Evolutionary conservation across 2,113 vertebrate species (phyloP).

Genomic region (Smithornis capensis): DNA sequence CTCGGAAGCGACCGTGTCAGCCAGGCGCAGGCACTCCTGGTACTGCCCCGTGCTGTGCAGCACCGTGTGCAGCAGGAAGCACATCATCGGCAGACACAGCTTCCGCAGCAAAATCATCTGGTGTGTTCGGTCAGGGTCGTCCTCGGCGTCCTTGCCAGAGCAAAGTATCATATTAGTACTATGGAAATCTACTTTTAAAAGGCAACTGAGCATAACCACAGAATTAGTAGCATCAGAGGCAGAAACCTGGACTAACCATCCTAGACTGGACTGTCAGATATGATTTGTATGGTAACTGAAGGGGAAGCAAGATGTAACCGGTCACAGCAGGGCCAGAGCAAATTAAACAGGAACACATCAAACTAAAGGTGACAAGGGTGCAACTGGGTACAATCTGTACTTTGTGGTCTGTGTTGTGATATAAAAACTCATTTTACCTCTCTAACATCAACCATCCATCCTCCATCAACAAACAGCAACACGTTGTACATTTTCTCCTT

Average conservation of each 20-base stretch:
- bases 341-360: not conserved
- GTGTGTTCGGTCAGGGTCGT: conserved; percentile 84
- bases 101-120: conserved; percentile 88
- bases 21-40: conserved; percentile 91
- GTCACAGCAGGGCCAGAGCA: not conserved
- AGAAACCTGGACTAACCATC: not conserved
- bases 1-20: conserved; percentile 90
- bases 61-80: conserved; percentile 89
- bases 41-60: conserved; percentile 88
- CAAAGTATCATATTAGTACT: rapidly evolving
- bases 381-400: not conserved
- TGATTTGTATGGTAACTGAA: not conserved
- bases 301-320: not conserved
- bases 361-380: not conserved
- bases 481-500: conserved; percentile 98
- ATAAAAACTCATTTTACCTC: conserved; percentile 75
- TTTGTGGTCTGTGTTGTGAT: rapidly evolving
- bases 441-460: conserved; percentile 97
- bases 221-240: not conserved
- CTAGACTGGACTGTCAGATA: not conserved
- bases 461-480: conserved; percentile 94
- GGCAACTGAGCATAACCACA: rapidly evolving
- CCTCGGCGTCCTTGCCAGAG: conserved; percentile 80
- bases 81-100: conserved; percentile 90
- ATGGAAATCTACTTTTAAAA: not conserved